These are phyloP conservation scores for Ciconia maguari DNA, from an alignment of 2,113 vertebrate species.

Conservation along the genomic window DNA sequence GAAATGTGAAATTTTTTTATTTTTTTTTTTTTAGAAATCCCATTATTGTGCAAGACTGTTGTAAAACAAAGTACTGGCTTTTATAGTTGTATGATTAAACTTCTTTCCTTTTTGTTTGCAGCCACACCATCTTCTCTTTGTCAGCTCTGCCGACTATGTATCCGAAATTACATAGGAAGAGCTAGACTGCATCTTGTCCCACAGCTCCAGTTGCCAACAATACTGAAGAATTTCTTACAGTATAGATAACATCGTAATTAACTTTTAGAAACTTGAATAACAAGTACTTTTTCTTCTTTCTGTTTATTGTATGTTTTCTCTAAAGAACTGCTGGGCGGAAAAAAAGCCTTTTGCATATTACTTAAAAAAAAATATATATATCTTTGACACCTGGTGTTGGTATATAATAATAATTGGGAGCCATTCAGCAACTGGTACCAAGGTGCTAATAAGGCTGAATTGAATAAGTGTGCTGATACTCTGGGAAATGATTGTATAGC, in stretches of 20 bases:
- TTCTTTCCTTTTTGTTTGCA: slow-evolving; percentile 41
- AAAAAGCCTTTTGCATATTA: slow-evolving; percentile 35
- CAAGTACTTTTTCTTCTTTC: not conserved
- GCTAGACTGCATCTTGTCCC: slow-evolving; percentile 85
- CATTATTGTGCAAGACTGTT: not conserved
- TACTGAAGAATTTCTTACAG: slow-evolving; percentile 87
- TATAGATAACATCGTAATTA: slow-evolving; percentile 79
- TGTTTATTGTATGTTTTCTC: not conserved
- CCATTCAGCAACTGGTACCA: slow-evolving; percentile 36
- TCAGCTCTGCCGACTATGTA: slow-evolving; percentile 88
- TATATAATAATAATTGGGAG: not conserved
- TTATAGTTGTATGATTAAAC: not conserved
- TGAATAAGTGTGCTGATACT: not conserved
- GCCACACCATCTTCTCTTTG: slow-evolving; percentile 86
- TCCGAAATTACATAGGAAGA: slow-evolving; percentile 84
- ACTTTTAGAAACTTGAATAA: not conserved
- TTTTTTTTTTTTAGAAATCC: not conserved
- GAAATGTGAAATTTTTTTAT: not conserved
- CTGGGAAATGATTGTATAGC: not conserved
- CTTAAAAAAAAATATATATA: not conserved
- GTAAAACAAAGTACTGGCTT: not conserved
- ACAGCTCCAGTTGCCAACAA: slow-evolving; percentile 86
- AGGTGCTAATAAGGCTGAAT: slow-evolving; percentile 22
- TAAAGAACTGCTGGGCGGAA: slow-evolving; percentile 31
- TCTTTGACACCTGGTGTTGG: not conserved